phyloP scores from a whole-genome alignment of 2,797 vertebrate species.

The Lacerta agilis region DNA sequence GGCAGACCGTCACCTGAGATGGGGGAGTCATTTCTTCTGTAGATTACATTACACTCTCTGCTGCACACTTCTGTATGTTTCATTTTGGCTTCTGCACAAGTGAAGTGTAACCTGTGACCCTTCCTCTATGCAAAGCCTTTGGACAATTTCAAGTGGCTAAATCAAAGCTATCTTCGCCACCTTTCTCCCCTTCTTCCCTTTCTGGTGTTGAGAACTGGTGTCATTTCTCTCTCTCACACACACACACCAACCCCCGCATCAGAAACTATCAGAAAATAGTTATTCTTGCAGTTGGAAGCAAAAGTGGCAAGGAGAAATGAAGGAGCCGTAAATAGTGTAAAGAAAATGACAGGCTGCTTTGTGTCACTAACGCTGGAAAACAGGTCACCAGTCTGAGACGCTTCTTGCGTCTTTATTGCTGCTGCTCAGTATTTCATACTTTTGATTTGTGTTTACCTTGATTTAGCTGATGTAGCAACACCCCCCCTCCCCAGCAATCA shows the following conservation, averaged over 20 bases:
- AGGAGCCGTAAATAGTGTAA: slow-evolving; percentile 47
- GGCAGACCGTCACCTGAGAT: neutral
- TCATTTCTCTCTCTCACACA: neutral
- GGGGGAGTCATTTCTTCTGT: neutral
- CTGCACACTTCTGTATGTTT: slow-evolving; percentile 22
- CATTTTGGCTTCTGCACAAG: slow-evolving; percentile 26
- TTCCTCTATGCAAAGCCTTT: slow-evolving; percentile 17
- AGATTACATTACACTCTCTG: slow-evolving; percentile 26
- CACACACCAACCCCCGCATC: neutral
- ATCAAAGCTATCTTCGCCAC: neutral
- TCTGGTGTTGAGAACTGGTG: slow-evolving; percentile 17
- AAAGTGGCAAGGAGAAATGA: slow-evolving; percentile 39
- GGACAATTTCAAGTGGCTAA: neutral
- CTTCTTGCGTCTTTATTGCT: slow-evolving; percentile 48
- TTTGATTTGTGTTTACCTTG: slow-evolving; percentile 62
- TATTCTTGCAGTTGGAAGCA: slow-evolving; percentile 43
- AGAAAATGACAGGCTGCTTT: slow-evolving; percentile 76
- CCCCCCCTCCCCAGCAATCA: slow-evolving; percentile 15
- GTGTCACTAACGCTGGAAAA: slow-evolving; percentile 74
- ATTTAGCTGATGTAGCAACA: slow-evolving; percentile 60
- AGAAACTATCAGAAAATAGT: slow-evolving; percentile 33
- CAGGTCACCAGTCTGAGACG: slow-evolving; percentile 54
- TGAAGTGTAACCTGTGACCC: slow-evolving; percentile 3
- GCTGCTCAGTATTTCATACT: slow-evolving; percentile 40
- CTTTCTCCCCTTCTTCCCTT: slow-evolving; percentile 6